A percentile compares a stretch with the other conserved stretches of the same genome.
phyloP scores from a whole-genome alignment of 2,797 vertebrate genomes.

The Paramormyrops hopkinsi region DNA sequence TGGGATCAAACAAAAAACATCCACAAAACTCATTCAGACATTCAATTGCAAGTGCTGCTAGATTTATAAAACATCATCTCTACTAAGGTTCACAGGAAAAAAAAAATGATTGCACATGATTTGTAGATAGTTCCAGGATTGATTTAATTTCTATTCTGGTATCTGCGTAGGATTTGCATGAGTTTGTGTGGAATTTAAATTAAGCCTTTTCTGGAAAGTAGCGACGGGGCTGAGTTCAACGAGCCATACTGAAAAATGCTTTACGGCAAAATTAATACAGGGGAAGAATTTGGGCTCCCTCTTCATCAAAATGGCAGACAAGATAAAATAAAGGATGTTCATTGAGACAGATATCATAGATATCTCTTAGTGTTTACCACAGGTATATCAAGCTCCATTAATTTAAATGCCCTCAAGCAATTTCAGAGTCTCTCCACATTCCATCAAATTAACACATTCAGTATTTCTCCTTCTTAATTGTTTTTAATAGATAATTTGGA shows the following conservation, averaged over 20 bases:
- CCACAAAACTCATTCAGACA: background rate
- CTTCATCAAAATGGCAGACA: background rate
- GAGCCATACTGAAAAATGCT: background rate
- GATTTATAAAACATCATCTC: background rate
- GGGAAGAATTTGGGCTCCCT: background rate
- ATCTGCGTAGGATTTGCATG: background rate
- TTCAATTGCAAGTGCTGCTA: background rate
- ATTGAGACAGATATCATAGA: background rate
- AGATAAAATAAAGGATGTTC: background rate
- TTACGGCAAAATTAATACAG: background rate
- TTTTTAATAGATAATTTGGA: background rate
- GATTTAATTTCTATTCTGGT: background rate
- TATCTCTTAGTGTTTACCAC: background rate
- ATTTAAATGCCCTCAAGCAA: background rate
- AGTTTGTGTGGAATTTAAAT: slow-evolving; percentile 7
- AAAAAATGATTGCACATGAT: background rate
- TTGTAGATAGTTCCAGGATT: background rate
- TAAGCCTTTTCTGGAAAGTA: background rate
- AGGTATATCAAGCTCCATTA: background rate
- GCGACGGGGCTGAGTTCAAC: background rate
- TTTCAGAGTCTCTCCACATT: background rate
- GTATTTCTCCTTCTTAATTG: background rate
- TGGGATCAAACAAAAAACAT: background rate
- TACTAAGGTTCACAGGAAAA: background rate
- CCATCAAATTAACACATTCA: background rate